Evolutionary conservation across 37 sponge, comb jelly and placozoan genomes (phyloP).

Genomic region (Ephydatia muelleri): DNA sequence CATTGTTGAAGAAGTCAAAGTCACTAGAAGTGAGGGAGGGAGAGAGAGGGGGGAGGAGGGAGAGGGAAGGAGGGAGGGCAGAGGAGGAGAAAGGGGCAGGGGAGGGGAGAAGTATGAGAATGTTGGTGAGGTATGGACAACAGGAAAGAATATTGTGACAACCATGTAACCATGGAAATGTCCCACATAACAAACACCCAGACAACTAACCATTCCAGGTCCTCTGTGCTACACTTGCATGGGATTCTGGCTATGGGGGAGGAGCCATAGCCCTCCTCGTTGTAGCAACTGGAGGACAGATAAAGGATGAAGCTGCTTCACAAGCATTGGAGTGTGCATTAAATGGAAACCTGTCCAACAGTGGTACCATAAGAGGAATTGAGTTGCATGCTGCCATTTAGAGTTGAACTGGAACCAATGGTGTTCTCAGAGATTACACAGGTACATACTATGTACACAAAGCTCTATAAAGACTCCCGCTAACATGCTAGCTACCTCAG

Average conservation of each 20-base stretch:
- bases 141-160: not conserved
- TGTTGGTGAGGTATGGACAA: not conserved
- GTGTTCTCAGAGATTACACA: too few species aligned
- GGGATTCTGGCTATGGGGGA: not conserved
- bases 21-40: constrained; percentile 23
- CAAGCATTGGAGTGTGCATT: not conserved
- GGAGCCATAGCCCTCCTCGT: constrained; percentile 38
- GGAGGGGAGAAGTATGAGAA: not conserved
- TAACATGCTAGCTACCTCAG: too few species aligned
- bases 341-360: too few species aligned
- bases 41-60: not conserved
- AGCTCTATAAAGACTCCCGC: too few species aligned
- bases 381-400: too few species aligned
- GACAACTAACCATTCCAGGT: constrained; percentile 69
- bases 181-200: not conserved
- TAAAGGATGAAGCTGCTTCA: not conserved
- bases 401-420: too few species aligned
- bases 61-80: not conserved
- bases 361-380: too few species aligned
- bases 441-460: too few species aligned
- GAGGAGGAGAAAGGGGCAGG: not conserved
- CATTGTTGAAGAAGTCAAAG: constrained; percentile 37
- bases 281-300: constrained; percentile 36
- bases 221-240: constrained; percentile 27
- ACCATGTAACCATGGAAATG: not conserved